Conservation (phyloP, 2,113 vertebrate genomes). For the Tachysurus fulvidraco region DNA sequence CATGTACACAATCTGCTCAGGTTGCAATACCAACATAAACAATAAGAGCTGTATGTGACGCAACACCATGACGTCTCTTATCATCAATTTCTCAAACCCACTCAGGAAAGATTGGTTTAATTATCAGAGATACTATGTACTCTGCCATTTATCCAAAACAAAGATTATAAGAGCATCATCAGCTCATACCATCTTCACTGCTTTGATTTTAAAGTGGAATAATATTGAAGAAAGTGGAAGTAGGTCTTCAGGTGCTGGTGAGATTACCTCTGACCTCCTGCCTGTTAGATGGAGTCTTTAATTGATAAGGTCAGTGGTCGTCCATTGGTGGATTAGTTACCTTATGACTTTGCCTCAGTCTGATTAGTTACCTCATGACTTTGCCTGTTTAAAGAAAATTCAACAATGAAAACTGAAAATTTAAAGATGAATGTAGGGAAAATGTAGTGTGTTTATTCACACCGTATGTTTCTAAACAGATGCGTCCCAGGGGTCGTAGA, state of each 20-base stretch:
- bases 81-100: not conserved
- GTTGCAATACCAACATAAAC: not conserved
- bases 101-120: not conserved
- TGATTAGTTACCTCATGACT: too few relatives aligned
- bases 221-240: not conserved
- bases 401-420: not conserved
- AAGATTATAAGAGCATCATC: not conserved
- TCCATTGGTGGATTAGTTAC: not conserved
- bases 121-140: not conserved
- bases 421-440: not conserved
- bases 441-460: not conserved
- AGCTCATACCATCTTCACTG: not conserved
- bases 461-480: not conserved
- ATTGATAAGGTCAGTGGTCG: not conserved
- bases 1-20: constrained; percentile 10
- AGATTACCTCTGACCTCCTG: not conserved
- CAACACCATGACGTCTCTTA: not conserved
- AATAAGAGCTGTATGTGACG: not conserved
- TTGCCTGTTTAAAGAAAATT: not conserved
- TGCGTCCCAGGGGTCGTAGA: not conserved
- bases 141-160: not conserved
- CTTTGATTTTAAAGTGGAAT: not conserved
- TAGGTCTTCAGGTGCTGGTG: not conserved
- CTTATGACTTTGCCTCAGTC: too few relatives aligned
- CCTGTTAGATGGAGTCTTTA: not conserved